Percentiles rank a stretch among this genome's conserved stretches.
Evolutionary conservation across 2,888 invertebrate species (phyloP).

Genomic region (Cheilosia grossa): DNA sequence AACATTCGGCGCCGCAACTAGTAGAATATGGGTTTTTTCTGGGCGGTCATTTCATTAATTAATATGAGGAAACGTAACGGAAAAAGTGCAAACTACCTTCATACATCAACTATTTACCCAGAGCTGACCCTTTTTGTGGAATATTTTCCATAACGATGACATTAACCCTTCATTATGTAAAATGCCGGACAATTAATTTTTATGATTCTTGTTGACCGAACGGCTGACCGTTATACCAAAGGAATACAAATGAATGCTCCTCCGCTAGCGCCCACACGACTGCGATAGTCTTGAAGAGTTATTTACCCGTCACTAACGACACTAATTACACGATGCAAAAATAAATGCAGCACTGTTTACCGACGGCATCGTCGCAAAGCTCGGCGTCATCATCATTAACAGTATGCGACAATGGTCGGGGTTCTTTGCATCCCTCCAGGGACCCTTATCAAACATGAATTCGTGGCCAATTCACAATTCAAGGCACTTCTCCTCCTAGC

Average conservation of each 20-base stretch:
- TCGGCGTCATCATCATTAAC: constrained; percentile 11
- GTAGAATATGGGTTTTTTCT: too few species aligned
- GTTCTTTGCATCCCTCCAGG: not conserved
- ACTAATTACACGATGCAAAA: constrained; percentile 68
- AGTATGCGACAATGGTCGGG: not conserved
- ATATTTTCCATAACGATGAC: constrained; percentile 51
- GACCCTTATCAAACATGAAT: not conserved
- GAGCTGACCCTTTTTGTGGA: constrained; percentile 30
- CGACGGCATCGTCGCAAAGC: constrained; percentile 32
- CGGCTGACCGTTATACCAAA: constrained; percentile 51
- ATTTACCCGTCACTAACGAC: constrained; percentile 64
- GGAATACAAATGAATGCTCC: constrained; percentile 55
- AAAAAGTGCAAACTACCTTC: too few species aligned
- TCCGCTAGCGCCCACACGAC: not conserved
- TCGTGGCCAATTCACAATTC: not conserved
- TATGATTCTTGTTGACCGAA: constrained; percentile 41
- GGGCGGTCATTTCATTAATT: too few species aligned
- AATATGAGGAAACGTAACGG: too few species aligned
- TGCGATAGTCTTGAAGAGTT: constrained; percentile 55
- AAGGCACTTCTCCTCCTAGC: too few species aligned
- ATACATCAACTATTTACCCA: not conserved
- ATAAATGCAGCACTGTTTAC: constrained; percentile 57
- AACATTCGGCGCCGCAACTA: too few species aligned
- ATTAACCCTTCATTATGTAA: constrained; percentile 64
- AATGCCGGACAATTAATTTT: constrained; percentile 61